These are phyloP conservation scores for Tiliqua scincoides DNA, from an alignment of 2,113 vertebrate genomes.

Conservation along the genomic window DNA sequence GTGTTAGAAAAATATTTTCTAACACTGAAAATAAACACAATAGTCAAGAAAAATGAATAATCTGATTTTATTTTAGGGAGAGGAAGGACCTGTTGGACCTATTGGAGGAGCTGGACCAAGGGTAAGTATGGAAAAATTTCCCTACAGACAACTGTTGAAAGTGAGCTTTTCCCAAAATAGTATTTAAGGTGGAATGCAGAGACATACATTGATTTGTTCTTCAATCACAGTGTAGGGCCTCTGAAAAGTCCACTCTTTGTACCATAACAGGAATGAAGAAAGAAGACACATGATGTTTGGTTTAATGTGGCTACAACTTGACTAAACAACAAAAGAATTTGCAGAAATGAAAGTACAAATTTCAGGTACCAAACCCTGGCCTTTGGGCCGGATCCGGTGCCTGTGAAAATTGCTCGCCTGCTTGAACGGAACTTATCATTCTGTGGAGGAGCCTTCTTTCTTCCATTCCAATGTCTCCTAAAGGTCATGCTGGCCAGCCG, in stretches of 20 bases:
- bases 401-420: too few species aligned
- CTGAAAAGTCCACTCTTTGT: not conserved
- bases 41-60: not conserved
- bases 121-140: conserved; percentile 78
- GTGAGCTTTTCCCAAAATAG: not conserved
- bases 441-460: too few species aligned
- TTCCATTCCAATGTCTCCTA: too few species aligned
- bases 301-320: too few species aligned
- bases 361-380: too few species aligned
- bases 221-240: not conserved
- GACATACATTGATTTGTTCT: not conserved
- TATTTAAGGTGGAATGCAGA: not conserved
- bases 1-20: not conserved
- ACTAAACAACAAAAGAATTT: too few species aligned
- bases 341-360: too few species aligned
- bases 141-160: not conserved
- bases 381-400: too few species aligned
- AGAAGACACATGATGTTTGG: too few species aligned
- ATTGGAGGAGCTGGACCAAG: conserved; percentile 83
- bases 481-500: too few species aligned
- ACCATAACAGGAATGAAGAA: too few species aligned
- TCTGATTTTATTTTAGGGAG: conserved; percentile 83
- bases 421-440: too few species aligned
- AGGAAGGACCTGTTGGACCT: conserved; percentile 89
- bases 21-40: conserved; percentile 4